A percentile compares a stretch with the other conserved stretches of the same genome.
Evolutionary conservation across 2,888 invertebrate species (phyloP).

Genomic region (Rhimphoctona megacephalus): DNA sequence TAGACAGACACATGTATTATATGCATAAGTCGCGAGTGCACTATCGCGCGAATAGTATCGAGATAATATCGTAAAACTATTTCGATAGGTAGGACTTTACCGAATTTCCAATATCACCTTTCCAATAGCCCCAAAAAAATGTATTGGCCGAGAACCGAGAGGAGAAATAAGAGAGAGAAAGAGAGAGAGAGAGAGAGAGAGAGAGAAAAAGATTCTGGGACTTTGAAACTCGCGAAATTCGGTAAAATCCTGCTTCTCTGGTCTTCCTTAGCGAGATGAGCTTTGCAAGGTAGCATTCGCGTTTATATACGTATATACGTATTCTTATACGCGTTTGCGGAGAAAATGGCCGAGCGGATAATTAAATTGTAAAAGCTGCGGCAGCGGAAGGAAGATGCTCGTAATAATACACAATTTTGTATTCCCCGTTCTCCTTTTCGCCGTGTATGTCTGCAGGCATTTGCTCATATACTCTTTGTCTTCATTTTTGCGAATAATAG

Average conservation of each 20-base stretch:
- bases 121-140: background rate
- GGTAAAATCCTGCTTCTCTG: slow-evolving; percentile 1
- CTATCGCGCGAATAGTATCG: slow-evolving; percentile 35
- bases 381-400: slow-evolving; percentile 12
- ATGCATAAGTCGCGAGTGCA: slow-evolving; percentile 16
- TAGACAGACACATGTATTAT: background rate
- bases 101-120: slow-evolving; percentile 11
- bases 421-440: background rate
- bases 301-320: background rate
- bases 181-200: background rate
- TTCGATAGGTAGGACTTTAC: slow-evolving; percentile 2
- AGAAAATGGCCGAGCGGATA: slow-evolving; percentile 28
- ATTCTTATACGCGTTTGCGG: background rate
- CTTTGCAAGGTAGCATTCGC: background rate
- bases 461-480: slow-evolving; percentile 21
- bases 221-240: slow-evolving; percentile 14
- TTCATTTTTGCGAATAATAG: slow-evolving; percentile 10
- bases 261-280: slow-evolving; percentile 8
- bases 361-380: slow-evolving; percentile 50
- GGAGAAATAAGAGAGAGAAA: background rate
- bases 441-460: background rate
- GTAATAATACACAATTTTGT: slow-evolving; percentile 16
- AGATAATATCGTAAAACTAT: slow-evolving; percentile 29
- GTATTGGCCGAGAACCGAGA: background rate
- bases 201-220: background rate